Evolutionary conservation across 2,888 invertebrate genomes (phyloP).

Genomic region (Carabus problematicus): DNA sequence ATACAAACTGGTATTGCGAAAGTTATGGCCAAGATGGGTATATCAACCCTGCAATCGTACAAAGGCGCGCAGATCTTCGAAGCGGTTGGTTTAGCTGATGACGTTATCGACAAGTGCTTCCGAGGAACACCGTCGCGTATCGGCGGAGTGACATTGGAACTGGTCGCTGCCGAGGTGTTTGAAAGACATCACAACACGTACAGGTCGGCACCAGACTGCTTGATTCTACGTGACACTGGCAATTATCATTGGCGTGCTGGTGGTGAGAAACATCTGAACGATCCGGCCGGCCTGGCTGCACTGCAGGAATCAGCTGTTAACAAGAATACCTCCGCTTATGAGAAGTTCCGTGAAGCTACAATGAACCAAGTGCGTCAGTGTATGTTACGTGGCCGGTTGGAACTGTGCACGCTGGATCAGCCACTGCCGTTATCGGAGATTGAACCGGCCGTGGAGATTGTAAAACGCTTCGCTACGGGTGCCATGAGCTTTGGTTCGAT

Average conservation of each 20-base stretch:
- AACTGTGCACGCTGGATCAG: conserved; percentile 78
- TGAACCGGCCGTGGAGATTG: conserved; percentile 93
- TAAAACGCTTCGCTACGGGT: conserved; percentile 92
- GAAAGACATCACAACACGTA: conserved; percentile 83
- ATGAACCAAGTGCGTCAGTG: conserved; percentile 85
- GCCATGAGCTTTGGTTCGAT: conserved; percentile 72
- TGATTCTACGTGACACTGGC: conserved; percentile 82
- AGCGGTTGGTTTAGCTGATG: conserved; percentile 92
- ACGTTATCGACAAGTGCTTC: conserved; percentile 95
- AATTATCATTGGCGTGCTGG: conserved; percentile 96
- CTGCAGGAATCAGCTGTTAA: conserved; percentile 86
- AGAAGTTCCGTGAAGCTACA: conserved; percentile 84
- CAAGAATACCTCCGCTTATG: conserved; percentile 84
- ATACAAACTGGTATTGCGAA: conserved; percentile 91
- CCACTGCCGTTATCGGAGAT: conserved; percentile 87
- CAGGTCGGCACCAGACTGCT: conserved; percentile 71
- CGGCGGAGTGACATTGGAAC: conserved; percentile 90
- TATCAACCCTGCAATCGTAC: conserved; percentile 97
- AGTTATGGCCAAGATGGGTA: conserved; percentile 99
- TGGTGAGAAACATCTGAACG: conserved; percentile 98
- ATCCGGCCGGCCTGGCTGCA: conserved; percentile 80
- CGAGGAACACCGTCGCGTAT: conserved; percentile 74
- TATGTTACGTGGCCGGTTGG: conserved; percentile 91
- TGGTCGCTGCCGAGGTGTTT: conserved; percentile 84
- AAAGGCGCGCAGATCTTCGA: conserved; percentile 99